A percentile compares a stretch with the other conserved stretches of the same genome.
Conservation (phyloP, 2,888 invertebrate genomes). For the Cheilosia pagana region DNA sequence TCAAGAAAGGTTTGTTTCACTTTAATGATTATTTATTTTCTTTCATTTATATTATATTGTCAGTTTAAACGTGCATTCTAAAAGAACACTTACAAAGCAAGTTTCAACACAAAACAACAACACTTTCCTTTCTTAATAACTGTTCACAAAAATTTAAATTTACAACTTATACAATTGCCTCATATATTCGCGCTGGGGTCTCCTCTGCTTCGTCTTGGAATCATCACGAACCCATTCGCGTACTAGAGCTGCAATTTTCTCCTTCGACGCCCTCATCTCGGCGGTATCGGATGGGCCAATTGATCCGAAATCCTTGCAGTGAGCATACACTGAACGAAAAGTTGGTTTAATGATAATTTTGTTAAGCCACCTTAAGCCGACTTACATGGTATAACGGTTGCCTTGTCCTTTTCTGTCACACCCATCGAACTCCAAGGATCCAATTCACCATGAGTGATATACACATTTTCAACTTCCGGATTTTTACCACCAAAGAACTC, state of each 20-base stretch:
- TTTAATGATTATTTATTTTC: no score
- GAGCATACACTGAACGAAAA: slow-evolving; percentile 76
- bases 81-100: neutral
- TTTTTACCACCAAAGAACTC: slow-evolving; percentile 83
- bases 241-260: slow-evolving; percentile 78
- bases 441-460: slow-evolving; percentile 85
- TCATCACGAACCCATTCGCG: slow-evolving; percentile 79
- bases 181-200: slow-evolving; percentile 2
- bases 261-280: slow-evolving; percentile 80
- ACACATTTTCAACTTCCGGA: slow-evolving; percentile 84
- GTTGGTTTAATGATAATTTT: neutral
- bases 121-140: neutral
- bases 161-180: slow-evolving; percentile 6
- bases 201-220: neutral
- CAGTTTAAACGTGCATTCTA: no score
- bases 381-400: slow-evolving; percentile 79
- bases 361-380: neutral
- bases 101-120: neutral
- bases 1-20: no score
- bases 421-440: slow-evolving; percentile 86
- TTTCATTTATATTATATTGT: no score
- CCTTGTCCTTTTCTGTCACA: slow-evolving; percentile 79
- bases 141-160: neutral
- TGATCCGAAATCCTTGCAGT: slow-evolving; percentile 80
- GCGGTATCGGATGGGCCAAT: slow-evolving; percentile 77